phyloP scores from a whole-genome alignment of 2,888 invertebrate genomes.

The Tinea trinotella region DNA sequence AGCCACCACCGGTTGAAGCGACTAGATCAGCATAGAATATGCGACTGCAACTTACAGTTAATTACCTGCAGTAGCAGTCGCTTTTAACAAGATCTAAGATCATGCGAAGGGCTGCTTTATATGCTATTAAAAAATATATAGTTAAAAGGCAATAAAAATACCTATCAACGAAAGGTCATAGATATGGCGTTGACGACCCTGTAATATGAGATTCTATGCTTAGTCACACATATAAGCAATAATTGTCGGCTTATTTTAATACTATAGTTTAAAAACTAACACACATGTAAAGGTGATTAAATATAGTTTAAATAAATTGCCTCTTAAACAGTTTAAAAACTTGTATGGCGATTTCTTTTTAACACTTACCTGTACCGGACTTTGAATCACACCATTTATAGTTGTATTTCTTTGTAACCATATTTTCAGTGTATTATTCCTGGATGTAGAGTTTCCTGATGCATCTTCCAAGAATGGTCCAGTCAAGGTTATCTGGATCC shows the following conservation, averaged over 20 bases:
- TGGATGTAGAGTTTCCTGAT: slow-evolving; percentile 27
- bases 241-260: background rate
- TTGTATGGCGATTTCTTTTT: background rate
- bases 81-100: too few relatives aligned
- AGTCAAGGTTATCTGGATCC: slow-evolving; percentile 36
- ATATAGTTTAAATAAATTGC: background rate
- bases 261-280: background rate
- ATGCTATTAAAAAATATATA: background rate
- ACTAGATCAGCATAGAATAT: too few relatives aligned
- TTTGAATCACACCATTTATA: background rate
- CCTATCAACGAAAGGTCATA: background rate
- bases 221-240: background rate
- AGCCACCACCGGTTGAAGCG: too few relatives aligned
- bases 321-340: background rate
- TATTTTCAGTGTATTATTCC: slow-evolving; percentile 26
- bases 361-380: slow-evolving; percentile 32
- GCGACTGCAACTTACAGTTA: too few relatives aligned
- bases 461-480: slow-evolving; percentile 40
- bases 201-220: background rate
- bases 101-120: background rate
- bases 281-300: background rate
- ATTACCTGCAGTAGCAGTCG: too few relatives aligned
- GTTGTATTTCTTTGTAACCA: slow-evolving; percentile 21
- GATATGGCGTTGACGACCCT: background rate
- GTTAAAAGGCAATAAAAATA: background rate